phyloP scores from a whole-genome alignment of 1,140 invertebrate genomes.

The Temnothorax longispinosus region DNA sequence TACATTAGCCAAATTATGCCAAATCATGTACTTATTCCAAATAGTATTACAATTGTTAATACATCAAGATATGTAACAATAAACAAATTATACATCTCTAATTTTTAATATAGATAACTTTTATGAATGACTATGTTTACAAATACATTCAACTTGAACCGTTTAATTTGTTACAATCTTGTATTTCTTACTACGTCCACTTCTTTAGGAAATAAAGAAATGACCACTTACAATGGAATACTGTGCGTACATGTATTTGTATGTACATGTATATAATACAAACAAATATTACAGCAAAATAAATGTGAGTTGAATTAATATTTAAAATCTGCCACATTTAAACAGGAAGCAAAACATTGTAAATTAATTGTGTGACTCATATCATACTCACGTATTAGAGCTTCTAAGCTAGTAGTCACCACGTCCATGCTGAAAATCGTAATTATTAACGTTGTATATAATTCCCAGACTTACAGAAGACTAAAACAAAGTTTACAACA shows the following conservation, averaged over 20 bases:
- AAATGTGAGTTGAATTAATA: neutral
- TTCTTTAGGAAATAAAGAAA: neutral
- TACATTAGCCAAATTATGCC: too few species aligned
- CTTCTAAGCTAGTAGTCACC: slow-evolving; percentile 81
- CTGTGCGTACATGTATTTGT: neutral
- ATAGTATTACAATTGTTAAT: too few species aligned
- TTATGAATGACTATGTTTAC: too few species aligned
- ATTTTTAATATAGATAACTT: too few species aligned
- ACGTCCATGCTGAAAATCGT: slow-evolving; percentile 78
- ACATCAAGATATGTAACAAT: too few species aligned
- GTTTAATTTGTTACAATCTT: too few species aligned
- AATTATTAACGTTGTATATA: slow-evolving; percentile 12
- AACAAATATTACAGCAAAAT: neutral
- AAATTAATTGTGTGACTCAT: neutral
- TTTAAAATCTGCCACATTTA: neutral
- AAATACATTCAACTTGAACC: too few species aligned
- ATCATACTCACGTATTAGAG: slow-evolving; percentile 80
- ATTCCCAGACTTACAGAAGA: neutral
- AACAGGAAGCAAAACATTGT: neutral
- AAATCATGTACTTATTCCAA: too few species aligned
- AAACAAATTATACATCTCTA: too few species aligned
- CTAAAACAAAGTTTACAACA: neutral
- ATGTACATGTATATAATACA: neutral
- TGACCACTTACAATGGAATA: neutral
- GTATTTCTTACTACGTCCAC: too few species aligned